Evolutionary conservation across 2,113 vertebrate species (phyloP).

Genomic region (Patagioenas fasciata): DNA sequence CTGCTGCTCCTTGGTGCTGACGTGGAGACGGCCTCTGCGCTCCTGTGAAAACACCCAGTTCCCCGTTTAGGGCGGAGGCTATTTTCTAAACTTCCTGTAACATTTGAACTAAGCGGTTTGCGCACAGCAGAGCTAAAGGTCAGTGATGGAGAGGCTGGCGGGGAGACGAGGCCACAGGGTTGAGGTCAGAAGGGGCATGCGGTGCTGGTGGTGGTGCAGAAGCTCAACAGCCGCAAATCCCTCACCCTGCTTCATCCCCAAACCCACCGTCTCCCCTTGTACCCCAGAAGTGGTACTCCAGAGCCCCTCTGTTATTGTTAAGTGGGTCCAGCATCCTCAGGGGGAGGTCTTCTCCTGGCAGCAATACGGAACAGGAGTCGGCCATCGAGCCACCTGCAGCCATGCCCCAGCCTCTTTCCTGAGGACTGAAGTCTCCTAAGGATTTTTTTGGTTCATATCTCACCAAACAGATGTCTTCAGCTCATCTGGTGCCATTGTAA

Average conservation of each 20-base stretch:
- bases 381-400: not conserved
- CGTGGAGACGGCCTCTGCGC: not conserved
- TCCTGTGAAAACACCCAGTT: slow-evolving; percentile 14
- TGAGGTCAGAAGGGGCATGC: not conserved
- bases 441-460: slow-evolving; percentile 7
- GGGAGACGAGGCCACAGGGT: not conserved
- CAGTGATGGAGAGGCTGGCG: rapidly evolving
- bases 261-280: rapidly evolving
- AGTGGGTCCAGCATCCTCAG: not conserved
- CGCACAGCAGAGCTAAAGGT: not conserved
- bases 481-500: slow-evolving; percentile 13
- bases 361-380: not conserved
- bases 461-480: not conserved
- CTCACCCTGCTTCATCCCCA: not conserved
- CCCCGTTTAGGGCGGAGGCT: slow-evolving; percentile 16
- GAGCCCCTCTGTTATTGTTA: not conserved
- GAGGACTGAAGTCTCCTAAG: not conserved
- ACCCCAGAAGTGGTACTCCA: not conserved
- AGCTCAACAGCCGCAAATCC: not conserved
- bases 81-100: slow-evolving; percentile 62
- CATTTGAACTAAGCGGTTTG: not conserved
- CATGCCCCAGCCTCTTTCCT: not conserved
- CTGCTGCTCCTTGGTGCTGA: rapidly evolving
- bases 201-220: not conserved
- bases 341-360: not conserved